phyloP scores from a whole-genome alignment of 2,797 vertebrate genomes.

The Aldrovandia affinis region DNA sequence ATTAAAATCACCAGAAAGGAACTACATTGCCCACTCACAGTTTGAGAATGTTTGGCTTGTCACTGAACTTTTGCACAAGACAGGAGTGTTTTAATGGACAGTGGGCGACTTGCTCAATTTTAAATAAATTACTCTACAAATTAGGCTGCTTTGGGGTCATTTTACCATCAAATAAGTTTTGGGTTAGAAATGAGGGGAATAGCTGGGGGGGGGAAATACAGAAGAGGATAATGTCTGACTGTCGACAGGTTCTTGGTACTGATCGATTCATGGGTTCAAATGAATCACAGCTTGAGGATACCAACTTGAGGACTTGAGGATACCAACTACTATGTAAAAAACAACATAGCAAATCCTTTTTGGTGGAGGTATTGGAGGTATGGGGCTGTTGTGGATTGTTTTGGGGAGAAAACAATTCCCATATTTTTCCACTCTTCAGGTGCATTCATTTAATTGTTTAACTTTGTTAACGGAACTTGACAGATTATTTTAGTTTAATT shows the following conservation, averaged over 20 bases:
- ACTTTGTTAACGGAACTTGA: slow-evolving; percentile 1
- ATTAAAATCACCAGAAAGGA: background rate
- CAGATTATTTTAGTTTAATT: slow-evolving; percentile 12
- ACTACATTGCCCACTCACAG: background rate
- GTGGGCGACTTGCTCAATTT: background rate
- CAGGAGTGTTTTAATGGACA: background rate
- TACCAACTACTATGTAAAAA: background rate
- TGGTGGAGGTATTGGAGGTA: background rate
- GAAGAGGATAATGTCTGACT: background rate
- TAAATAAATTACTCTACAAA: background rate
- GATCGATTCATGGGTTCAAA: background rate
- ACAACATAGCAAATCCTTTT: background rate
- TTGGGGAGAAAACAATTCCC: background rate
- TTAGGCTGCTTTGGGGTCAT: background rate
- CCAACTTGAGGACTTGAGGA: background rate
- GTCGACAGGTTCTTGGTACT: background rate
- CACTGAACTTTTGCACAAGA: slow-evolving; percentile 18
- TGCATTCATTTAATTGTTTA: background rate
- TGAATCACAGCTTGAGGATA: background rate
- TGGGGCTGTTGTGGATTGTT: background rate
- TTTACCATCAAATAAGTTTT: background rate
- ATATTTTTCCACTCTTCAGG: background rate
- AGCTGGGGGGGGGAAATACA: background rate
- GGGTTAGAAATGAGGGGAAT: background rate
- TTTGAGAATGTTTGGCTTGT: background rate